Base-by-base conservation (phyloP, 2,888 invertebrate genomes). In the Tetragonula carbonaria region DNA sequence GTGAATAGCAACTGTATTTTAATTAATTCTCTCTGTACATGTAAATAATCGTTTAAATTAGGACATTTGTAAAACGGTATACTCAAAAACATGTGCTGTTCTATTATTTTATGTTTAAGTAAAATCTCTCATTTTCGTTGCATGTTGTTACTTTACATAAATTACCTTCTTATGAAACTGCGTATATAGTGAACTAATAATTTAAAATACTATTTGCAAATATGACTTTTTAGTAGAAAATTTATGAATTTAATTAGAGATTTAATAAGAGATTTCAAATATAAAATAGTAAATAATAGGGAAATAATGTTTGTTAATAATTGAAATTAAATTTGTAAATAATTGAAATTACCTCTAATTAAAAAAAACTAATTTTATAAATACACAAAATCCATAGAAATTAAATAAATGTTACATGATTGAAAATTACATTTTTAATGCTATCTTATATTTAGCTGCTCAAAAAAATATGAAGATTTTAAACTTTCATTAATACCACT, bases 71-170 rank as follows among this genome's bases (percentile, higher is more conserved):
- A 68, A 53, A 78, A 79, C 50, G 50, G 50, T 55, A 63, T 57
- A 66, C 21, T 67, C 11, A 63, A 72, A 67, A 72, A 68, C 21
- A 18, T 83, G 50, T 70, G 63, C 55, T 68, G n/a, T 74, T 65
- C 62, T 88, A 85, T 74, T 87, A 72, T 85, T 79, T 82, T 53
- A 78, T 82, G 50, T 66, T 85, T 86, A 80, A 78, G 72, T 87
- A 85, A 85, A 88, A 82, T 89, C 71, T 88, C 80, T 86, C 85
- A 88, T 90, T 90, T 90, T 90, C 90, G 90, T 91, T 91, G 89
- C 88, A 81, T 76, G 68, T 85, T 85, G 78, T 84, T 88, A 82
- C 63, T 74, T 81, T 85, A 88, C 79, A 82, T 84, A 80, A 87
- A 72, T 75, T 74, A 73, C 21, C 21, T 28, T 70, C 16, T 68